phyloP scores from a whole-genome alignment of 2,888 invertebrate species.

The Diogma glabrata region DNA sequence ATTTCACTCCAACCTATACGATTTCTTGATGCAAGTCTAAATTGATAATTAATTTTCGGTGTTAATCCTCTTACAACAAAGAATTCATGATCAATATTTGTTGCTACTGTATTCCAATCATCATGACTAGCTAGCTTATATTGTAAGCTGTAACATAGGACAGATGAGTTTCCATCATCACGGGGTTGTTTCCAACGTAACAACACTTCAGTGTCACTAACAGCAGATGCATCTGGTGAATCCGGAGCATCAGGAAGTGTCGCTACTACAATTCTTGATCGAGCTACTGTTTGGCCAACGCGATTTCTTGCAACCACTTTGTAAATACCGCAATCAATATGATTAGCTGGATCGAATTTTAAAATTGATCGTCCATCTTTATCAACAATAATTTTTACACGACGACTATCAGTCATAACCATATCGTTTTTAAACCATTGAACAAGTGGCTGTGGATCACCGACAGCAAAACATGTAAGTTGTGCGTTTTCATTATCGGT shows the following conservation, averaged over 20 bases:
- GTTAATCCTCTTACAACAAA: constrained; percentile 69
- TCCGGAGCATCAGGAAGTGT: constrained; percentile 79
- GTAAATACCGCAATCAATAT: constrained; percentile 84
- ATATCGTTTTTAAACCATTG: constrained; percentile 91
- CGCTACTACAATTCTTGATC: constrained; percentile 64
- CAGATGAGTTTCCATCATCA: constrained; percentile 80
- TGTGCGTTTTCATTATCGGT: constrained; percentile 65
- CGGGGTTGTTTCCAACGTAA: constrained; percentile 90
- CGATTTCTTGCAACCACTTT: constrained; percentile 89
- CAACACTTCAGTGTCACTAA: constrained; percentile 76
- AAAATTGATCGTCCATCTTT: constrained; percentile 70
- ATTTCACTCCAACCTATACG: constrained; percentile 89
- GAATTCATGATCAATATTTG: constrained; percentile 89
- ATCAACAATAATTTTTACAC: constrained; percentile 63
- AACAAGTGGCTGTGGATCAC: constrained; percentile 73
- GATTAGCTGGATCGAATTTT: constrained; percentile 62
- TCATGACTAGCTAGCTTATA: constrained; percentile 60
- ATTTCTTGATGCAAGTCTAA: constrained; percentile 80
- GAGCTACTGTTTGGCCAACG: constrained; percentile 64
- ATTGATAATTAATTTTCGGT: constrained; percentile 73
- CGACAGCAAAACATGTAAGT: constrained; percentile 72
- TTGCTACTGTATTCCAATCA: constrained; percentile 76
- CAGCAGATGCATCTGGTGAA: constrained; percentile 71
- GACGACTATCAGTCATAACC: constrained; percentile 62
- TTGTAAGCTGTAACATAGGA: constrained; percentile 83